phyloP scores from a whole-genome alignment of 2,888 invertebrate species.

The Pelosia muscerda region DNA sequence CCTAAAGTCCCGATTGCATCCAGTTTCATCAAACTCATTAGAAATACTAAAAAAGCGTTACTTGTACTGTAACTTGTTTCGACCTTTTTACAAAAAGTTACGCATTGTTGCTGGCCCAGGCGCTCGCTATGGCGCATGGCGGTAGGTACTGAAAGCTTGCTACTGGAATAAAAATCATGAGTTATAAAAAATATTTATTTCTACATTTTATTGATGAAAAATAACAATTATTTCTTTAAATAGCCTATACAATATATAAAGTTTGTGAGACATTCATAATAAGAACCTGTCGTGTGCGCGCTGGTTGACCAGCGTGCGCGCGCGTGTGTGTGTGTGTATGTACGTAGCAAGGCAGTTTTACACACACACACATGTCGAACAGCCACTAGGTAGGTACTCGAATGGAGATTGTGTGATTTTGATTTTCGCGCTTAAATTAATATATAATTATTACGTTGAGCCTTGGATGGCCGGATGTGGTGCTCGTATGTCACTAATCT shows the following conservation, averaged over 20 bases:
- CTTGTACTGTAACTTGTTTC: too few species aligned
- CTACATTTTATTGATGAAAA: slow-evolving; percentile 41
- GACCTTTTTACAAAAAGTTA: too few species aligned
- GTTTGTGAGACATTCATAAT: slow-evolving; percentile 34
- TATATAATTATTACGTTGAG: background rate
- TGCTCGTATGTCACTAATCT: slow-evolving; percentile 19
- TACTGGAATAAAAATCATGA: background rate
- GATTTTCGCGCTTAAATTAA: background rate
- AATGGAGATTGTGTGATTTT: background rate
- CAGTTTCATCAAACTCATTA: too few species aligned
- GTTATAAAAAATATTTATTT: slow-evolving; percentile 41
- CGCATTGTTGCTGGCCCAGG: background rate
- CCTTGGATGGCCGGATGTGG: too few species aligned
- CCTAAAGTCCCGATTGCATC: too few species aligned
- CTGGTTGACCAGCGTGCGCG: background rate
- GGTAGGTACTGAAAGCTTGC: too few species aligned
- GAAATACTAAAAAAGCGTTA: too few species aligned
- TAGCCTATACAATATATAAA: slow-evolving; percentile 37
- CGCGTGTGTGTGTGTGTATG: background rate
- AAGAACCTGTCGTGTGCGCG: slow-evolving; percentile 14
- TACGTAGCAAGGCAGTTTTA: too few species aligned
- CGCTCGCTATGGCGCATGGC: background rate
- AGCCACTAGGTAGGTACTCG: background rate
- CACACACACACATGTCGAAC: background rate
- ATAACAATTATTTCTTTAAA: slow-evolving; percentile 44